Base-by-base conservation (phyloP, 2,113 vertebrate species). In the Hyperoodon ampullatus region DNA sequence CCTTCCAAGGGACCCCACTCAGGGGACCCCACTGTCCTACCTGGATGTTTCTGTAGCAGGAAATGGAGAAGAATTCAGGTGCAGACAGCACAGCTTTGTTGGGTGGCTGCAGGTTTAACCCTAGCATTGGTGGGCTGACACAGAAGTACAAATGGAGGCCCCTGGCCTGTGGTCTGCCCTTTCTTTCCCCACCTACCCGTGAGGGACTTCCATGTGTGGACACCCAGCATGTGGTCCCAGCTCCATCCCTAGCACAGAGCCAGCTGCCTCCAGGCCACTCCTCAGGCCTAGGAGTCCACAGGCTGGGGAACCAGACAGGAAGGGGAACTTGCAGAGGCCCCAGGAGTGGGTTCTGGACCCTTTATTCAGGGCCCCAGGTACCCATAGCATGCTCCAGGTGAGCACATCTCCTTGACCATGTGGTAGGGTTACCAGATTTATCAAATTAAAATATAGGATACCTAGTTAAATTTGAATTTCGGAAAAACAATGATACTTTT, bases 71-170 rank as follows among this genome's bases (percentile, higher is more conserved):
- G 26, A 8, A 30, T 39, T 28, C 11, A 35, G 70, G 55, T n/a
- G 21, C 1, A 4, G 21, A 70, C 0, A 1, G 70, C n/a, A 19
- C 5, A 10, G 23, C 7, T 58, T 28, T 30, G 23, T 42, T 72
- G 33, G 63, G 55, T 33, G 39, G 26, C 44, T 10, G 53, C 44
- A 16, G 30, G 47, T 12, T 74, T 30, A 28, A 13, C 26, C 16
- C 26, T 66, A 21, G 33, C 6, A 0, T 3, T 13, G 26, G 18
- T 35, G 28, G 15, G 33, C 39, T 16, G 4, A 24, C 50, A 50
- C 60, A 39, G 1, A 44, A 44, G 18, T 14, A 60, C 21, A 75
- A 55, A 39, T 18, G 65, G 24, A 58, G 44, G 28, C 66, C n/a
- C 8, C 7, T 30, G 61, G 47, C 58, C 28, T 7, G 13, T 35